Evolutionary conservation across 2,888 invertebrate species (phyloP), one percentile per base, ranked within the genome.

Genomic region (Amphimallon solstitiale): DNA sequence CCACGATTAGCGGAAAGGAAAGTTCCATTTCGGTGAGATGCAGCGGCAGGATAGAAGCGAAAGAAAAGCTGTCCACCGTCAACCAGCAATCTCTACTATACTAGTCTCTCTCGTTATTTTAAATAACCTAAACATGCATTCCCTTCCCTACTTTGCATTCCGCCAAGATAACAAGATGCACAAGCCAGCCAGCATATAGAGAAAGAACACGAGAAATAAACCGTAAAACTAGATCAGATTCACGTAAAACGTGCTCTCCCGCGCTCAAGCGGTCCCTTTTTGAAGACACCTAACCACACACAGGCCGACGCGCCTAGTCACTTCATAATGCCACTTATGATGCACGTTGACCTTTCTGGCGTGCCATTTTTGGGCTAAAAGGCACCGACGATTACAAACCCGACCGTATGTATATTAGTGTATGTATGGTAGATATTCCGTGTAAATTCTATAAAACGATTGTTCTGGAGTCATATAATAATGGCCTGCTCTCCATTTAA

Each of bases 201-300:
- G 29, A 29, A 29, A 29, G 51, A 62, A 38, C 48, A 52, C 45
- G 62, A 35, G 34, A 49, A 48, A 65, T 46, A 35, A 48, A 35
- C 70, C 45, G 62, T 66, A 65, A 65, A 73, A 72, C 71, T 72
- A 73, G 74, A 76, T 75, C 74, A 74, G 73, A 76, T 75, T 70
- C 73, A 75, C 74, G 72, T 71, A 72, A 71, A 72, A 73, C 74
- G 73, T 73, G 7, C 9, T 9, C 9, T 9, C 29, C 52, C 10
- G n/a, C n/a, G n/a, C 52, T n/a, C 15, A 17, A 52, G 52, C 52
- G 52, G 52, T 38, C 17, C 72, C 66, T 69, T 67, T 64, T 52
- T 52, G 52, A 52, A 37, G 52, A 15, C 52, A 37, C 19, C 19
- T 52, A 52, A 52, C 37, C 43, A 64, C 17, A 64, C 17, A 29